These are phyloP conservation scores for Drosophila hawaiiensis DNA, from an alignment of 2,888 invertebrate species.

Conservation along the genomic window DNA sequence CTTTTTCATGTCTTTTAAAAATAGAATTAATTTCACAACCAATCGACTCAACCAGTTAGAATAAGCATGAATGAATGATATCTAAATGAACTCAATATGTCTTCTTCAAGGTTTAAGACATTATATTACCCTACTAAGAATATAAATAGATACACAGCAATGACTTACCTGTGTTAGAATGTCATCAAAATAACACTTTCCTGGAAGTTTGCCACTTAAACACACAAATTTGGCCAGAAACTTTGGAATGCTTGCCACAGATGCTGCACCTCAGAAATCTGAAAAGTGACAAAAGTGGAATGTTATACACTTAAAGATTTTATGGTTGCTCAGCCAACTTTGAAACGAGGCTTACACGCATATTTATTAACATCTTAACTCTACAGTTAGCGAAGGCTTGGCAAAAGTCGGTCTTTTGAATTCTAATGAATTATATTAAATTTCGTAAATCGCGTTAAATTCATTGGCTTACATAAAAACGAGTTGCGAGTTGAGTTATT, in stretches of 20 bases:
- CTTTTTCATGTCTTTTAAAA: neutral
- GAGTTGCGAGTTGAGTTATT: slow-evolving; percentile 6
- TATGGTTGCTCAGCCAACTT: neutral
- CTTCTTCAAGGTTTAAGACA: neutral
- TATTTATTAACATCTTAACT: neutral
- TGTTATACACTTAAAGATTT: slow-evolving; percentile 1
- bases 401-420: neutral
- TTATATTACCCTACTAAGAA: neutral
- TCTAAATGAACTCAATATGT: neutral
- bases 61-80: neutral
- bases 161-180: neutral
- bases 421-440: slow-evolving; percentile 4
- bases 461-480: slow-evolving; percentile 1
- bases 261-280: slow-evolving; percentile 1
- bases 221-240: neutral
- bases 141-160: neutral
- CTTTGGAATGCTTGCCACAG: neutral
- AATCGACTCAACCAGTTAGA: neutral
- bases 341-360: neutral
- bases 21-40: neutral
- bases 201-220: slow-evolving; percentile 1
- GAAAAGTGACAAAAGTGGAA: slow-evolving; percentile 1
- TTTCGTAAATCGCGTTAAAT: neutral
- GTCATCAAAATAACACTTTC: neutral
- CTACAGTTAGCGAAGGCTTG: neutral